Conservation (phyloP, 2,113 vertebrate genomes). For the Dasyurus viverrinus region DNA sequence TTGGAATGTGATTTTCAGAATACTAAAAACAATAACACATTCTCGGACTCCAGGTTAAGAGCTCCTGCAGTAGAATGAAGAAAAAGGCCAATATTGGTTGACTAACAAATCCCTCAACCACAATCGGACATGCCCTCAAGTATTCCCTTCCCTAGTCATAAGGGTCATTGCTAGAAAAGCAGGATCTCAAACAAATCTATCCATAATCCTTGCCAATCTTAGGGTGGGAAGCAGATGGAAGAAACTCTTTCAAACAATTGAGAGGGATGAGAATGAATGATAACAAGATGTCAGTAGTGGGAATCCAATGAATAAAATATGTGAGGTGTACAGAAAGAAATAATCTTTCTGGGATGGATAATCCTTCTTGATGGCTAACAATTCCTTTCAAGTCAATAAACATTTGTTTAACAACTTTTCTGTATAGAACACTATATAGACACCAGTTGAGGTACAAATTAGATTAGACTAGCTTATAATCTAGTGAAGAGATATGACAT, state of each 20-base stretch:
- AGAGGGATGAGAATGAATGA: neutral
- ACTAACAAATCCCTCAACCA: neutral
- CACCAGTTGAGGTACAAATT: neutral
- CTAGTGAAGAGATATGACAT: neutral
- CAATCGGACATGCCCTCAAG: neutral
- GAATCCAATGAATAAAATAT: neutral
- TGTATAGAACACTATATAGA: neutral
- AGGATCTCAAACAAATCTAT: neutral
- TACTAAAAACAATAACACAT: neutral
- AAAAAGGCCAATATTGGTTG: neutral
- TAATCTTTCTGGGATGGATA: neutral
- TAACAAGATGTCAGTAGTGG: neutral
- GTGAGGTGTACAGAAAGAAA: neutral
- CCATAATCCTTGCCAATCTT: neutral
- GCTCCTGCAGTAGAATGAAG: neutral
- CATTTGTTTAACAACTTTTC: neutral
- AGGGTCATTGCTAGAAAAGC: neutral
- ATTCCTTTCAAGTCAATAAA: neutral
- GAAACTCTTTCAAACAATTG: neutral
- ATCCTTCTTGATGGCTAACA: neutral
- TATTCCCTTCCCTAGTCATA: neutral
- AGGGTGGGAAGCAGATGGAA: neutral
- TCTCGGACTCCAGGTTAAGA: neutral
- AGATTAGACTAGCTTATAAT: neutral
- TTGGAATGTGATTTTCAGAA: neutral